Evolutionary conservation across 1,140 invertebrate genomes (phyloP).

Genomic region (Platyura marginata): DNA sequence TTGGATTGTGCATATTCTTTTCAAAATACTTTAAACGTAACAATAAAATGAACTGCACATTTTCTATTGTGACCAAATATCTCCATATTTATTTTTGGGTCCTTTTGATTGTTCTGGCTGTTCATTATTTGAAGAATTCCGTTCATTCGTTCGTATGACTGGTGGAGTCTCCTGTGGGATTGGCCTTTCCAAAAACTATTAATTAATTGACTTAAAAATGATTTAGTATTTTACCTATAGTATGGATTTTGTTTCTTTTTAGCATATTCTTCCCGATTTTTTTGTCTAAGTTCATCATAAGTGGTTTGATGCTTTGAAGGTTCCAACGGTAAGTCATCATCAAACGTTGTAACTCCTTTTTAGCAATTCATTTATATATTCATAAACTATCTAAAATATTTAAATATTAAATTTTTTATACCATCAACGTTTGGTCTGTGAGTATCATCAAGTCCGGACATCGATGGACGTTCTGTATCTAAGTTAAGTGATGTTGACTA

Average conservation of each 20-base stretch:
- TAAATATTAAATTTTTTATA: slow-evolving; percentile 11
- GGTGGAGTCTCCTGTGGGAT: slow-evolving; percentile 12
- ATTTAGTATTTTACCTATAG: background rate
- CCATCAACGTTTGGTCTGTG: slow-evolving; percentile 27
- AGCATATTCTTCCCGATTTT: slow-evolving; percentile 36
- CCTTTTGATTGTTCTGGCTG: background rate
- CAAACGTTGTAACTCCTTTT: no score
- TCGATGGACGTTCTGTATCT: slow-evolving; percentile 25
- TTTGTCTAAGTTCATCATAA: slow-evolving; percentile 36
- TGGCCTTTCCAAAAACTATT: no score
- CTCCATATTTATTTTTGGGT: slow-evolving; percentile 19
- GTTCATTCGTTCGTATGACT: slow-evolving; percentile 7
- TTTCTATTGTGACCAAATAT: slow-evolving; percentile 15
- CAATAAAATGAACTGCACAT: slow-evolving; percentile 2
- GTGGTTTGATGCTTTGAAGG: slow-evolving; percentile 22
- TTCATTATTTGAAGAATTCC: slow-evolving; percentile 1
- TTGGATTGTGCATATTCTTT: no score
- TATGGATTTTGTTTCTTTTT: slow-evolving; percentile 11
- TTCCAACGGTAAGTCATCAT: slow-evolving; percentile 14
- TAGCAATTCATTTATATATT: no score
- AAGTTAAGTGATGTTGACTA: slow-evolving; percentile 19
- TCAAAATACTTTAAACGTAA: no score
- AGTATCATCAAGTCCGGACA: slow-evolving; percentile 28
- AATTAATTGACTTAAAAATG: slow-evolving; percentile 5
- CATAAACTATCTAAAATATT: no score